phyloP scores from a whole-genome alignment of 2,888 invertebrate species.

The Machimus rusticus region DNA sequence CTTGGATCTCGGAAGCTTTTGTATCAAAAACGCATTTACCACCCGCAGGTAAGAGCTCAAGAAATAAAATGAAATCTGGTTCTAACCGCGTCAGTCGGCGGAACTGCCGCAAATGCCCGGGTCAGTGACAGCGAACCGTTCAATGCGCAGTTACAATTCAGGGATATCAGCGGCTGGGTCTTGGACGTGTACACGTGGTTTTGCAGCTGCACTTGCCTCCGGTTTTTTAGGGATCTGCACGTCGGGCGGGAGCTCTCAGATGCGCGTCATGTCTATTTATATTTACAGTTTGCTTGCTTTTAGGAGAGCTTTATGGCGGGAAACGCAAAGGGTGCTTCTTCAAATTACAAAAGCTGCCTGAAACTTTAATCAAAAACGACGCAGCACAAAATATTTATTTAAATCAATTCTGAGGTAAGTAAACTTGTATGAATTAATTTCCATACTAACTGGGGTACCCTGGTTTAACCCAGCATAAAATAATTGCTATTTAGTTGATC shows the following conservation, averaged over 20 bases:
- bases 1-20: neutral
- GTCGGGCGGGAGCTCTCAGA: neutral
- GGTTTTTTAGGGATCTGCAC: neutral
- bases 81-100: neutral
- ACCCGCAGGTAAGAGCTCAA: neutral
- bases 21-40: neutral
- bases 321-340: neutral
- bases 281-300: neutral
- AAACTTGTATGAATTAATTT: no score
- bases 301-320: neutral
- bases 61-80: neutral
- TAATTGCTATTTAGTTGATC: no score
- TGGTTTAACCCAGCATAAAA: no score
- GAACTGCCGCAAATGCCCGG: neutral
- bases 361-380: neutral
- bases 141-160: neutral
- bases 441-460: no score
- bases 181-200: neutral
- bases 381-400: neutral
- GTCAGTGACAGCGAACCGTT: neutral
- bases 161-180: neutral
- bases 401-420: no score
- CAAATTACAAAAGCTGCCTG: neutral
- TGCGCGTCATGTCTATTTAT: neutral
- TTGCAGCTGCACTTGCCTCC: neutral